Evolutionary conservation across 2,113 vertebrate genomes (phyloP).

Genomic region (Scartelaos histophorus): DNA sequence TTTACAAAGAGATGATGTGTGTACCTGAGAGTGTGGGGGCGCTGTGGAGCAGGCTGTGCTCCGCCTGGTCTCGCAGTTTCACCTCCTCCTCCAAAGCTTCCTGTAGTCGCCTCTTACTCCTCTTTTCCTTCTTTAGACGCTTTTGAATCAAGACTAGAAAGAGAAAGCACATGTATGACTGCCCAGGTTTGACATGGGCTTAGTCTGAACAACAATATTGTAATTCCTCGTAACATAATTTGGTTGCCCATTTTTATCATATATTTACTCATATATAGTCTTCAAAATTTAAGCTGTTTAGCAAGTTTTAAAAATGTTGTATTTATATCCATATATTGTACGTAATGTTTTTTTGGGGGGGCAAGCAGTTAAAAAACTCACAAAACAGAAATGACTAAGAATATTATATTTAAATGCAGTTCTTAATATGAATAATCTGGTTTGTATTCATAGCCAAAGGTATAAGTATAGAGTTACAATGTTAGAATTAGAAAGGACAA

Average conservation of each 20-base stretch:
- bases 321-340: neutral
- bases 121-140: conserved; percentile 75
- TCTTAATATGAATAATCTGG: too few relatives aligned
- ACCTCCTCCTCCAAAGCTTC: conserved; percentile 75
- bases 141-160: conserved; percentile 71
- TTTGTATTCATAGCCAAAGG: too few relatives aligned
- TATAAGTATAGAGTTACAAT: too few relatives aligned
- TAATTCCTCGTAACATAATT: neutral
- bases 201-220: neutral
- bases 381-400: too few relatives aligned
- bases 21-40: conserved; percentile 63
- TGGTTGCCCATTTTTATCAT: neutral
- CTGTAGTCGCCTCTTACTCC: conserved; percentile 73
- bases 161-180: neutral
- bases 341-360: too few relatives aligned
- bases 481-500: too few relatives aligned
- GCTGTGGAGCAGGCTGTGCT: conserved; percentile 68
- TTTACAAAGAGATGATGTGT: neutral
- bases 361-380: too few relatives aligned
- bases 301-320: neutral
- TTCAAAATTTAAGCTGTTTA: too few relatives aligned
- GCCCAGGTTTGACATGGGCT: neutral
- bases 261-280: neutral
- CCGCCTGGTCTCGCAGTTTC: conserved; percentile 74
- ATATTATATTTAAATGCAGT: too few relatives aligned